A percentile compares a stretch with the other conserved stretches of the same genome.
phyloP scores from a whole-genome alignment of 2,888 invertebrate genomes.

The Gonocerus acuteangulatus region DNA sequence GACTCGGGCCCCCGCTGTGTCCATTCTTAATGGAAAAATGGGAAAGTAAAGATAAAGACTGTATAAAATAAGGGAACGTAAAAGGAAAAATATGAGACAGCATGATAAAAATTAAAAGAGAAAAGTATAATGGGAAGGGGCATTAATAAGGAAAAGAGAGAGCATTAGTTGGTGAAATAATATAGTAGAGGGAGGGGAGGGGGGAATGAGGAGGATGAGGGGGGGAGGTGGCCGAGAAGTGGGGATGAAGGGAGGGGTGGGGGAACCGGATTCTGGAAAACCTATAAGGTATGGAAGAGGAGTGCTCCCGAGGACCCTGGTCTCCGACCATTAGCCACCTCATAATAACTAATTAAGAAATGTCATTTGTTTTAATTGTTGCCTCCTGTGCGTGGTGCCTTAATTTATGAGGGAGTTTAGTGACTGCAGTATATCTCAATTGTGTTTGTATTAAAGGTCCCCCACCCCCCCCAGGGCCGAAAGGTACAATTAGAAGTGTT shows the following conservation, averaged over 20 bases:
- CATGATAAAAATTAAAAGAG: neutral
- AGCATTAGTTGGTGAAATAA: conserved; percentile 3
- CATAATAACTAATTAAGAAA: conserved; percentile 40
- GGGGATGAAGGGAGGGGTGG: neutral
- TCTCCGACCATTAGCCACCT: conserved; percentile 35
- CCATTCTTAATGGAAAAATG: neutral
- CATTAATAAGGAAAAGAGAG: conserved; percentile 7
- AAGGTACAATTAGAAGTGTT: conserved; percentile 37
- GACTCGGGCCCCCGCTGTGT: neutral
- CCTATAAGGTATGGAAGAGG: conserved; percentile 1
- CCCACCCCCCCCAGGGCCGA: conserved; percentile 26
- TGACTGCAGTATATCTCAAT: conserved; percentile 37
- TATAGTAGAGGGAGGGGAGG: neutral
- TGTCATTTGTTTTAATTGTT: conserved; percentile 40
- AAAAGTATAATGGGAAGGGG: conserved; percentile 10
- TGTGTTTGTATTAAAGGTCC: conserved; percentile 36
- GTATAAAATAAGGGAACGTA: neutral
- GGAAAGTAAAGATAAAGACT: neutral
- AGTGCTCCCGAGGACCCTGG: conserved; percentile 1
- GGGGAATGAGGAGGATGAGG: too few species aligned
- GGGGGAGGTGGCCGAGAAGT: too few species aligned
- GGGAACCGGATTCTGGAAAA: conserved; percentile 15
- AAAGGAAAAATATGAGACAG: conserved; percentile 1
- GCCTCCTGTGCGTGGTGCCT: conserved; percentile 35
- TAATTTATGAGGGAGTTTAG: conserved; percentile 36